These are phyloP conservation scores for Nyctibius bracteatus DNA, from an alignment of 2,113 vertebrate species.

Conservation along the genomic window DNA sequence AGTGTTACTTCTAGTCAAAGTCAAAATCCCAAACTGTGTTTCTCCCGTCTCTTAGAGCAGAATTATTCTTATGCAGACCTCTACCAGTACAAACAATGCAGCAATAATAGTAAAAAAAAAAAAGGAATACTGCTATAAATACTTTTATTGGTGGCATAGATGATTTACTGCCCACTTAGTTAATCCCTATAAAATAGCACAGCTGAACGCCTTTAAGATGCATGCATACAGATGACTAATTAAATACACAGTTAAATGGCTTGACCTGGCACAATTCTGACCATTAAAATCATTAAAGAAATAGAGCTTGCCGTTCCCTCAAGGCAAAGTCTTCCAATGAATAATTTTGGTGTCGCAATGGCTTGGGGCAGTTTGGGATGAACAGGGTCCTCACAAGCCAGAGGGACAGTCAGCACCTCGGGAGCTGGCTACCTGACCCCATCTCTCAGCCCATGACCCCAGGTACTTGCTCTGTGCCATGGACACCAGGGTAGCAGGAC, in stretches of 20 bases:
- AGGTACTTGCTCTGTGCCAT: not conserved
- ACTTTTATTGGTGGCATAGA: slow-evolving; percentile 67
- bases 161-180: slow-evolving; percentile 74
- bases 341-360: slow-evolving; percentile 13
- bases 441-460: not conserved
- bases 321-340: slow-evolving; percentile 61
- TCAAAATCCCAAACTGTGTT: slow-evolving; percentile 36
- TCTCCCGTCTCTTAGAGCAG: slow-evolving; percentile 16
- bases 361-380: not conserved
- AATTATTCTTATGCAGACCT: slow-evolving; percentile 41
- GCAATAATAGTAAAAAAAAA: slow-evolving; percentile 17
- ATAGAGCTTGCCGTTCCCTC: slow-evolving; percentile 62
- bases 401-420: not conserved
- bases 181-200: slow-evolving; percentile 77
- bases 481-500: not conserved
- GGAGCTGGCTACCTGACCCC: not conserved
- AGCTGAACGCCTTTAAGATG: slow-evolving; percentile 78
- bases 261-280: slow-evolving; percentile 74
- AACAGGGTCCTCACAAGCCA: not conserved
- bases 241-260: slow-evolving; percentile 76
- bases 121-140: slow-evolving; percentile 58
- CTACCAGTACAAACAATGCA: slow-evolving; percentile 60
- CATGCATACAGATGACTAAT: slow-evolving; percentile 79
- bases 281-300: slow-evolving; percentile 73
- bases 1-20: not conserved